Evolutionary conservation across 2,113 vertebrate genomes (phyloP).

Genomic region (Aythya baeri): DNA sequence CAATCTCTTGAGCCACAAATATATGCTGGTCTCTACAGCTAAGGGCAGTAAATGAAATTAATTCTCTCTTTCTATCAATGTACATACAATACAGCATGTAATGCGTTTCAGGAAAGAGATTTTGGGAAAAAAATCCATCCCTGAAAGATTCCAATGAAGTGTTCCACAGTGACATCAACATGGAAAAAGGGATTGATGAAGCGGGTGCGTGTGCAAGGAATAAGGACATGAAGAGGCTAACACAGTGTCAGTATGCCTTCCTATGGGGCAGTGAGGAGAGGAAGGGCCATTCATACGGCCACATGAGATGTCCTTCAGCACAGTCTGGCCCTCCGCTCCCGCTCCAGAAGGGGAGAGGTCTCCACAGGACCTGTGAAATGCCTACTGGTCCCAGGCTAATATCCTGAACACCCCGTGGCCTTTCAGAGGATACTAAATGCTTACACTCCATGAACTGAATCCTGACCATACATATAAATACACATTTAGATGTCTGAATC

Average conservation of each 20-base stretch:
- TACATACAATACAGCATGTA: neutral
- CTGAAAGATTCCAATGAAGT: neutral
- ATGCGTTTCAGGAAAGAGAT: neutral
- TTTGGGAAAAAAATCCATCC: neutral
- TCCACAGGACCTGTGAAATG: neutral
- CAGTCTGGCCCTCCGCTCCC: neutral
- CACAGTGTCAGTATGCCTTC: neutral
- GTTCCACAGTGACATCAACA: neutral
- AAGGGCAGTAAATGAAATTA: neutral
- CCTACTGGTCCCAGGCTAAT: neutral
- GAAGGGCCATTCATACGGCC: neutral
- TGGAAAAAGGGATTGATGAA: neutral
- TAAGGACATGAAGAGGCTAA: neutral
- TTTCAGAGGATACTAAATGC: neutral
- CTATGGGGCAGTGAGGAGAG: neutral
- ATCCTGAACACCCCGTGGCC: neutral
- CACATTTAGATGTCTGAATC: neutral
- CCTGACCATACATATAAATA: neutral
- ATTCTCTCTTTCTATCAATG: neutral
- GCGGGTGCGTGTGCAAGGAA: neutral
- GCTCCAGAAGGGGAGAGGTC: neutral
- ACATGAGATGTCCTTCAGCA: neutral
- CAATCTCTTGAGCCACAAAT: neutral
- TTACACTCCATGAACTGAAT: neutral
- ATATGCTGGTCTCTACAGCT: neutral